Evolutionary conservation across 2,888 invertebrate species (phyloP), one percentile per base, ranked within the genome.

Genomic region (Nomada fucata): DNA sequence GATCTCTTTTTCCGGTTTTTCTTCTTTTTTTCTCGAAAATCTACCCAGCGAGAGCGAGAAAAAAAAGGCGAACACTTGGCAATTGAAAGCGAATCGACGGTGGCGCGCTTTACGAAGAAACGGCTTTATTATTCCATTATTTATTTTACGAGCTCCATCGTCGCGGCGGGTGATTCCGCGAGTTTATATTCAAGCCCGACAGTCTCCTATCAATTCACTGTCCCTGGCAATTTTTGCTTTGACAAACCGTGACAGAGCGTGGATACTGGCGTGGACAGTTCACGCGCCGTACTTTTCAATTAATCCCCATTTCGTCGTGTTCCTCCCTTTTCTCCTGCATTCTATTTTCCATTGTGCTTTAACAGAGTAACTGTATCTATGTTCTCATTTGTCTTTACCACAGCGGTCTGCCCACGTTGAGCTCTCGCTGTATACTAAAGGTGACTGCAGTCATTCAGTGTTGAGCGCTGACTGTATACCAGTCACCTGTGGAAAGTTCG

Each of bases 141-240:
- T 92, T 92, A 91, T 92, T 92, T 91, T 92, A 92, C 91, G 91
- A 91, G 88, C 87, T 85, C 84, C 88, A 87, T 86, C 81, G 83
- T 85, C 89, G 86, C 90, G 89, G 90, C 91, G 64, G 90, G 89
- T 89, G 89, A 91, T 92, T 91, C 89, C 84, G 82, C 79, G 75
- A 68, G 50, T 79, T 83, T 86, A 87, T 89, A 83, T 84, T 82
- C 83, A 82, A 76, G 74, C 75, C 78, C 60, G 18, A 26, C 63
- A 59, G 42, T 18, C 63, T 64, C 57, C 78, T 81, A 83, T 83
- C 82, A 84, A 76, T 76, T 80, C 83, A 64, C 76, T 79, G 82
- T 78, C 52, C 63, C 60, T 36, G 70, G 52, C 44, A 68, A 42
- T 76, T 79, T 73, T 75, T 71, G 57, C 70, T 65, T 76, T 26